Conservation (phyloP, 2,888 invertebrate genomes). For the Baronia brevicornis region DNA sequence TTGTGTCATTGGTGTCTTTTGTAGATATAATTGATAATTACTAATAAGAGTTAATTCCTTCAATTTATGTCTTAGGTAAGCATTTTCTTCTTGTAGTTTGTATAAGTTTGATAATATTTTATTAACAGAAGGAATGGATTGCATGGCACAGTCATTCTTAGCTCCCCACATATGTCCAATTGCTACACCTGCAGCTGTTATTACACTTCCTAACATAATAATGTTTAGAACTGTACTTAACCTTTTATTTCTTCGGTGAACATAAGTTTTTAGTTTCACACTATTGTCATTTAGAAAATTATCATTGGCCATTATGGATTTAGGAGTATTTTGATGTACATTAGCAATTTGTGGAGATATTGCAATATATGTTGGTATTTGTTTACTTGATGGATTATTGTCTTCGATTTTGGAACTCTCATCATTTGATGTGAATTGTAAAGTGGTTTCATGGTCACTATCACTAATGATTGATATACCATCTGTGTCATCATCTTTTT, state of each 20-base stretch:
- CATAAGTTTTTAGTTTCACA: conserved; percentile 62
- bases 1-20: conserved; percentile 37
- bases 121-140: conserved; percentile 54
- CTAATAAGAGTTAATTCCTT: conserved; percentile 49
- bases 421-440: conserved; percentile 29
- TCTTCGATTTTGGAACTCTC: conserved; percentile 34
- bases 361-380: conserved; percentile 31
- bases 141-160: conserved; percentile 54
- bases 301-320: conserved; percentile 38
- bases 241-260: conserved; percentile 63
- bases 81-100: conserved; percentile 69
- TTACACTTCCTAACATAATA: conserved; percentile 64
- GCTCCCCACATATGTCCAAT: conserved; percentile 72
- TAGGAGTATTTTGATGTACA: conserved; percentile 23
- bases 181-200: conserved; percentile 66
- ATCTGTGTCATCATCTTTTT: conserved; percentile 70
- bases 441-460: conserved; percentile 54
- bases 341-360: conserved; percentile 25
- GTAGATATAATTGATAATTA: conserved; percentile 37
- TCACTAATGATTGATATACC: conserved; percentile 71
- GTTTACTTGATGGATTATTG: conserved; percentile 11
- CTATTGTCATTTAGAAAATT: conserved; percentile 46
- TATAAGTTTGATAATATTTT: conserved; percentile 66
- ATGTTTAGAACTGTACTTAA: conserved; percentile 64
- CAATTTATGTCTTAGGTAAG: conserved; percentile 53